Conservation (phyloP, 2,888 invertebrate species). For the Vandiemenella viatica region DNA sequence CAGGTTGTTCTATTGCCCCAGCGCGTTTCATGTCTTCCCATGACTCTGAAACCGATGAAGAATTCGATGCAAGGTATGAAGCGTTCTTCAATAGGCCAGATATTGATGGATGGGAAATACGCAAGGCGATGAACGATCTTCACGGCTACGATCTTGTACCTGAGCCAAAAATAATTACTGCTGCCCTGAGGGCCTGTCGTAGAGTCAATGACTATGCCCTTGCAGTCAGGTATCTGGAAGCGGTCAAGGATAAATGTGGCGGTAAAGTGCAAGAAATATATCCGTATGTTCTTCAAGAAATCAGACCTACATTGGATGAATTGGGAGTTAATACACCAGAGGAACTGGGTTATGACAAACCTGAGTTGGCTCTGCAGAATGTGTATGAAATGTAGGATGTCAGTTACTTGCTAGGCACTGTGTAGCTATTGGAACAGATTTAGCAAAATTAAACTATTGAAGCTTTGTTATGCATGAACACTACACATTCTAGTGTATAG, state of each 20-base stretch:
- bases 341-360: conserved; percentile 92
- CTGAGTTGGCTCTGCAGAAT: conserved; percentile 72
- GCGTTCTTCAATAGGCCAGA: conserved; percentile 71
- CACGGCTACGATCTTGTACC: conserved; percentile 84
- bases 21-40: conserved; percentile 20
- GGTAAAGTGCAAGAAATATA: conserved; percentile 57
- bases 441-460: no score
- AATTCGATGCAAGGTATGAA: conserved; percentile 72
- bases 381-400: conserved; percentile 43
- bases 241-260: conserved; percentile 80
- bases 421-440: no score
- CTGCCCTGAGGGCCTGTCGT: conserved; percentile 81
- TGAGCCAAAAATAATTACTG: conserved; percentile 75
- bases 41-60: conserved; percentile 56
- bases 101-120: conserved; percentile 89
- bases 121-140: conserved; percentile 81
- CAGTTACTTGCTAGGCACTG: neutral
- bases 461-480: no score
- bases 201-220: conserved; percentile 88
- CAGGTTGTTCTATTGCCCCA: conserved; percentile 10
- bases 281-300: conserved; percentile 77
- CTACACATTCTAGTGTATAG: no score
- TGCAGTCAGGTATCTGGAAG: conserved; percentile 83
- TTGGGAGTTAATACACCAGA: conserved; percentile 88
- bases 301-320: conserved; percentile 82